Evolutionary conservation across 92 coral and sea anemone genomes (phyloP), one percentile per base, ranked within the genome.

Genomic region (Blastomussa wellsi): DNA sequence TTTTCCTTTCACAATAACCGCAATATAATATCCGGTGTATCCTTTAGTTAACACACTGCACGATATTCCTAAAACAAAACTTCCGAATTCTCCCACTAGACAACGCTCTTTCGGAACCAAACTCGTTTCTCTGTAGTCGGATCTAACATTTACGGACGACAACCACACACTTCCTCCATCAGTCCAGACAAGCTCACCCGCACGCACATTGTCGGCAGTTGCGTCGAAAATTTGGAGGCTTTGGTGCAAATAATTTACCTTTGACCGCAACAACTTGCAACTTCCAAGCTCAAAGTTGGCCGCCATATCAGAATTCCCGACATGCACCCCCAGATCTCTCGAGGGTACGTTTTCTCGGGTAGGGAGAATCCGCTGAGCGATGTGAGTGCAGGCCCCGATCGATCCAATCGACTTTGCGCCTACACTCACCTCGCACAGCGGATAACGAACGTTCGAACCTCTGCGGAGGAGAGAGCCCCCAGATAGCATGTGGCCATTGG

Each of bases 81-180:
- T 48, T 12, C 31, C 65, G 49, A 83, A 83, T 74, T 83, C 80
- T 24, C 87, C 74, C 74, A 83, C 57, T 33, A 83, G 24, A 41
- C 13, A 62, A 20, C 80, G 74, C 29, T 74, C 87, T 10, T 32
- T 57, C 19, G 74, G 48, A 5, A 35, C 29, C 59, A 29, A 35
- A 26, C 28, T 19, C 66, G n/a, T 20, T 51, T 42, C 64, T 59
- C 59, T 24, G 44, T 79, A 5, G 29, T 74, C 22, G 44, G 10
- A 44, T 4, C 44, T 20, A 35, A 83, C 41, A 29, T 74, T 31
- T 44, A 83, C 33, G 14, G 74, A 48, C 44, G 60, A 62, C 36
- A 83, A 19, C 87, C 87, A 83, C 7, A 83, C 80, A 16, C 4
- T 57, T 59, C 74, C 74, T 74, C 87, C 87, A 74, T 83, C 87